Evolutionary conservation across 2,797 vertebrate species (phyloP).

Genomic region (Alauda arvensis): DNA sequence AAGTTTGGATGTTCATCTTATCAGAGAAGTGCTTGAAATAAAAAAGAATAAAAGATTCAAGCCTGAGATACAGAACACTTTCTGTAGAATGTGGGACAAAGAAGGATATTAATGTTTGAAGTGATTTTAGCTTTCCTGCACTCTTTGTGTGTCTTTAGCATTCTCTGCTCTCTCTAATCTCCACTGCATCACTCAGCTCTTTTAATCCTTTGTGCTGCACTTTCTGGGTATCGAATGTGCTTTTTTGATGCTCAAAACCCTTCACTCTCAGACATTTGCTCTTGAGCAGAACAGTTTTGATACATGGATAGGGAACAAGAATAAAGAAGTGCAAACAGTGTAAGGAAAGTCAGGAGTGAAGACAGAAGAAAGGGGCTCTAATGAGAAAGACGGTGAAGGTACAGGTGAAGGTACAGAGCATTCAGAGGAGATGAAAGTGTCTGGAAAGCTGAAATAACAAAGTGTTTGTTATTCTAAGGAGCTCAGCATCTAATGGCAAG

Average conservation of each 20-base stretch:
- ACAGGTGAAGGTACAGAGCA: background rate
- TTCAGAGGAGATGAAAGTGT: conserved; percentile 11
- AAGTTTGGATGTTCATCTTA: conserved; percentile 40
- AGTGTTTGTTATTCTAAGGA: background rate
- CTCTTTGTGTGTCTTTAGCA: conserved; percentile 40
- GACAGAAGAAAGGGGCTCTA: conserved; percentile 28
- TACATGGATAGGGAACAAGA: conserved; percentile 13
- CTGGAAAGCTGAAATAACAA: background rate
- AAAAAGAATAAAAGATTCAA: conserved; percentile 41
- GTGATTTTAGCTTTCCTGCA: conserved; percentile 34
- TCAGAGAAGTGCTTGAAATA: conserved; percentile 34
- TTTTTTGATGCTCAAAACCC: conserved; percentile 13
- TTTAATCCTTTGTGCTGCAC: conserved; percentile 61
- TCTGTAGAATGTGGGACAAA: conserved; percentile 31
- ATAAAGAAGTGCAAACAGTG: conserved; percentile 41
- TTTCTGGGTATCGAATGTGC: background rate
- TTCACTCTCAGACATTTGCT: conserved; percentile 16
- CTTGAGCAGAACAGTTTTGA: conserved; percentile 53
- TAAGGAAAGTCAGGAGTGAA: conserved; percentile 21
- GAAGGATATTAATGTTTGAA: conserved; percentile 48
- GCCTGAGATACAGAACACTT: background rate
- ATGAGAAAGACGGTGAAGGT: conserved; percentile 27
- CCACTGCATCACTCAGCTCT: conserved; percentile 49
- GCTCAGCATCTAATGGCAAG: background rate
- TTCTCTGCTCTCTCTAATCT: conserved; percentile 55